These are phyloP conservation scores for Lepus oiostolus DNA, from an alignment of 2,797 vertebrate species.

Conservation along the genomic window DNA sequence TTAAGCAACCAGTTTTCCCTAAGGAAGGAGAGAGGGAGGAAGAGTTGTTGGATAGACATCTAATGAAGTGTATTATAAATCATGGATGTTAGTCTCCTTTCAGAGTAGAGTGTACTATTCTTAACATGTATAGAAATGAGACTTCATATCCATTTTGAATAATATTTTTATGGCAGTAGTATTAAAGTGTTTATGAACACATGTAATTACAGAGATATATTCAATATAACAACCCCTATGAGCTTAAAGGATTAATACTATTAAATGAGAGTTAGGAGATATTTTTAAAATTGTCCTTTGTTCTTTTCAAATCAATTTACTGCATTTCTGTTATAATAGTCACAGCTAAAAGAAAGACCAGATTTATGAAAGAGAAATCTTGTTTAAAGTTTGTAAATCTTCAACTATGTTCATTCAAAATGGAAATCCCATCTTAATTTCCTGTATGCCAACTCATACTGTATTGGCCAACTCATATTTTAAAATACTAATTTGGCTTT, in stretches of 20 bases:
- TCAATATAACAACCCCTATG: slow-evolving; percentile 14
- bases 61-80: neutral
- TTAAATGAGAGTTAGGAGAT: slow-evolving; percentile 6
- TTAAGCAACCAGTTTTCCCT: neutral
- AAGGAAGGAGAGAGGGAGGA: neutral
- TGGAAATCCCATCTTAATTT: slow-evolving; percentile 61
- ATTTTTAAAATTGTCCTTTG: neutral
- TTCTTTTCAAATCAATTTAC: slow-evolving; percentile 60
- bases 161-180: neutral
- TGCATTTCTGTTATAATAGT: slow-evolving; percentile 44
- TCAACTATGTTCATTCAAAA: slow-evolving; percentile 33
- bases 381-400: slow-evolving; percentile 55
- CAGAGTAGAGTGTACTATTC: neutral
- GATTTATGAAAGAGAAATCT: slow-evolving; percentile 15
- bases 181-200: slow-evolving; percentile 10
- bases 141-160: slow-evolving; percentile 26
- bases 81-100: neutral
- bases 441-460: slow-evolving; percentile 1
- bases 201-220: neutral
- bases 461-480: slow-evolving; percentile 63
- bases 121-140: neutral
- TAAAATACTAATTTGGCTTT: slow-evolving; percentile 70
- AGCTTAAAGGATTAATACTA: slow-evolving; percentile 15
- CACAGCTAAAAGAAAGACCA: slow-evolving; percentile 14
- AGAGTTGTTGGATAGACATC: neutral